Evolutionary conservation across 2,113 vertebrate species (phyloP).

Genomic region (Carassius gibelio): DNA sequence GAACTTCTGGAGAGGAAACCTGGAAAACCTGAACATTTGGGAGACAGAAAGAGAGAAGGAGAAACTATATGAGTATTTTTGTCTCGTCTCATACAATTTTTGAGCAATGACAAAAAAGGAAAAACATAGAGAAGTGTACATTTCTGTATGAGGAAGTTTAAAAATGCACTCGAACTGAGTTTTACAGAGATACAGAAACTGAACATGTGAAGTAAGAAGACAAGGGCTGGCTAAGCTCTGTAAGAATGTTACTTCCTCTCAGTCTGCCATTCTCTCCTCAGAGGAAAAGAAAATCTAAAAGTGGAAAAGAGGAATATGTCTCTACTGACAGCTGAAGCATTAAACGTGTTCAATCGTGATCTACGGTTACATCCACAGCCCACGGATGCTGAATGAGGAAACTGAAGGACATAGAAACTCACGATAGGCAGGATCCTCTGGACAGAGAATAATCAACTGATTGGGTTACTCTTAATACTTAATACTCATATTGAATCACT

Average conservation of each 20-base stretch:
- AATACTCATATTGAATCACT: neutral
- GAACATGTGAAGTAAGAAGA: neutral
- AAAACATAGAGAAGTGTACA: neutral
- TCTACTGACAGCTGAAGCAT: slow-evolving; percentile 54
- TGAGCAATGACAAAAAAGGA: neutral
- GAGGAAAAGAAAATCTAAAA: slow-evolving; percentile 36
- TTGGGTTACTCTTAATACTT: neutral
- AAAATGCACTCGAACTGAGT: neutral
- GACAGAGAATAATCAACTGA: neutral
- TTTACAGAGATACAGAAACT: neutral
- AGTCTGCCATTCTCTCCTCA: slow-evolving; percentile 41
- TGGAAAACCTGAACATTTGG: slow-evolving; percentile 59
- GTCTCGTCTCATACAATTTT: neutral
- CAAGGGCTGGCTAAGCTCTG: neutral
- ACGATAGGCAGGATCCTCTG: neutral
- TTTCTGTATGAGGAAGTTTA: neutral
- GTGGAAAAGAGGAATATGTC: slow-evolving; percentile 38
- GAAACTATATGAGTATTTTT: neutral
- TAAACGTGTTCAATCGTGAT: slow-evolving; percentile 62
- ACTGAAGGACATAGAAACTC: neutral
- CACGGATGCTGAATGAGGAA: neutral
- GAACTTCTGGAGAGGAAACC: slow-evolving; percentile 69
- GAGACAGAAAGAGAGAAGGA: slow-evolving; percentile 52
- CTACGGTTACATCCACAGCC: slow-evolving; percentile 5
- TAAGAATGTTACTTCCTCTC: neutral